Evolutionary conservation across 1,140 invertebrate genomes (phyloP), one percentile per base, ranked within the genome.

Genomic region (Drosophila pseudoobscura): DNA sequence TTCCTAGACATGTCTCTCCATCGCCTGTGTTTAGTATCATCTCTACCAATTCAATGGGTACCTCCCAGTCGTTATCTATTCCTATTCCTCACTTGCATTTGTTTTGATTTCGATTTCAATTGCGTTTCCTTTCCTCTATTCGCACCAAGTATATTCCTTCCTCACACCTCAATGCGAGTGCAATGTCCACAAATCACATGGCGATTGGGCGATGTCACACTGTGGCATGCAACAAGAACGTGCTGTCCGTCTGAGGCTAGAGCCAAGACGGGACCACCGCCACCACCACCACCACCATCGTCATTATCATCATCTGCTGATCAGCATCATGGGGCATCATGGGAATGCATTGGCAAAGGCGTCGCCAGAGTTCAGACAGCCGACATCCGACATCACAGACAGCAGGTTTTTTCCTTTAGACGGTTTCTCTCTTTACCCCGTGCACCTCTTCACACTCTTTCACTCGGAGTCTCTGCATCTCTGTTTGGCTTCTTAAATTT

Each of bases 81-180:
- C 0, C 1, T 17, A 74, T 75, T 76, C 57, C 50, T 46, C 43
- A 11, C 7, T 45, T 47, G 56, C 63, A 17, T 69, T 57, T 85
- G 68, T 75, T 87, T 84, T 66, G 70, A 75, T 83, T 85, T 85
- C 77, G 82, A 64, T 78, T 85, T 85, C 82, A 24, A 63, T 75
- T 78, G 55, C 44, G 52, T 72, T 69, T 78, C 61, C 63, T 22
- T 53, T 73, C 58, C 35, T 3, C 35, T 11, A 11, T 39, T 35
- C 3, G 11, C 35, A 39, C 7, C 11, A 11, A 13, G 35, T 11
- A 39, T 11, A 63, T 58, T 70, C 26, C 44, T 53, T n/a, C 41
- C 31, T n/a, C 31, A 31, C 8, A 8, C 0, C 8, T 9, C 29
- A 9, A 9, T 53, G 60, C 46, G 83, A 75, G 82, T 78, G 78